A percentile compares a stretch with the other conserved stretches of the same genome.
Evolutionary conservation across 2,113 vertebrate species (phyloP).

Genomic region (Gymnarchus niloticus): DNA sequence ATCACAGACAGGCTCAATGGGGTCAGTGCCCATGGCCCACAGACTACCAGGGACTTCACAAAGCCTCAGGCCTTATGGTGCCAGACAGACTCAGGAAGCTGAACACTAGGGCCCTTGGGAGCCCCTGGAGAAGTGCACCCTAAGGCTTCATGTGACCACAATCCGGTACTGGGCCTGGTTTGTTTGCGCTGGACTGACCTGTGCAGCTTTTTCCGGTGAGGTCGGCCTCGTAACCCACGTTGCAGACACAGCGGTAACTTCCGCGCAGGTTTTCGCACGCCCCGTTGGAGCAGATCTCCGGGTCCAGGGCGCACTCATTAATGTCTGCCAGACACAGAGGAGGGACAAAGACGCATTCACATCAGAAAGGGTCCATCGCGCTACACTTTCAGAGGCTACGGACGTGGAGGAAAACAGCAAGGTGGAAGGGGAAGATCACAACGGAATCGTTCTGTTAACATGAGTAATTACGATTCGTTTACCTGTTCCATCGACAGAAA

Average conservation of each 20-base stretch:
- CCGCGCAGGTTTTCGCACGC: conserved; percentile 68
- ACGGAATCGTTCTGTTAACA: neutral
- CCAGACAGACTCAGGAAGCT: too few relatives aligned
- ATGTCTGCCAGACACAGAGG: conserved; percentile 56
- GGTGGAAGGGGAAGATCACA: neutral
- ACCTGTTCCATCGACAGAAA: conserved; percentile 72
- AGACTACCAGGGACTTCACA: neutral
- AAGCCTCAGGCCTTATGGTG: neutral
- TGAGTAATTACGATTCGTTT: neutral
- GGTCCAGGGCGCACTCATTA: conserved; percentile 70
- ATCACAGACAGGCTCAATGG: too few relatives aligned
- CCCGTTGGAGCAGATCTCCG: conserved; percentile 67
- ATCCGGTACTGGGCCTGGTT: too few relatives aligned
- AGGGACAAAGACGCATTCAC: neutral
- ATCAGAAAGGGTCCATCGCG: neutral
- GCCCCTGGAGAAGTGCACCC: too few relatives aligned
- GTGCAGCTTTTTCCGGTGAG: conserved; percentile 59
- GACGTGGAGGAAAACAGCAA: too few relatives aligned
- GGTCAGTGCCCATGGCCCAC: neutral
- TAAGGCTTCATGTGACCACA: too few relatives aligned
- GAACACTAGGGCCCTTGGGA: too few relatives aligned
- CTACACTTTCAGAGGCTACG: neutral
- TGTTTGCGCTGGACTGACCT: conserved; percentile 50
- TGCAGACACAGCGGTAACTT: conserved; percentile 66
- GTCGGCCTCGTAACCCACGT: conserved; percentile 64